Evolutionary conservation across 2,113 vertebrate genomes (phyloP).

Genomic region (Rhombomys opimus): DNA sequence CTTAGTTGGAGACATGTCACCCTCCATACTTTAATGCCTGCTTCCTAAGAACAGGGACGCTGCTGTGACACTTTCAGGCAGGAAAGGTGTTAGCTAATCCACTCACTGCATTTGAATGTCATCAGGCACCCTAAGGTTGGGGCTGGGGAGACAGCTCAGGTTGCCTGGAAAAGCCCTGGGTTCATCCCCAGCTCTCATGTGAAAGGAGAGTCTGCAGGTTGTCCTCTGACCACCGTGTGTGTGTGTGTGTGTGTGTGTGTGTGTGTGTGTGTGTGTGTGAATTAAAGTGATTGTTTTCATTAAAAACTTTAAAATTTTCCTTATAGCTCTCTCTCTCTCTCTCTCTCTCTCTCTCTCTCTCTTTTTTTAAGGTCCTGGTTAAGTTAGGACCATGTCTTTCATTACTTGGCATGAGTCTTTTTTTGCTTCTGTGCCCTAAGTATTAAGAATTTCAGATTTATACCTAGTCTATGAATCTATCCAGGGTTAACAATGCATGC

Average conservation of each 20-base stretch:
- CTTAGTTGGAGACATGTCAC: not conserved
- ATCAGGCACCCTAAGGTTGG: not conserved
- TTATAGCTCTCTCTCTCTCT: not conserved
- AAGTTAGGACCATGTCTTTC: slow-evolving; percentile 1
- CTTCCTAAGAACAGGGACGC: slow-evolving; percentile 28
- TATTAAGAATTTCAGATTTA: slow-evolving; percentile 20
- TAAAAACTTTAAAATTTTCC: not conserved
- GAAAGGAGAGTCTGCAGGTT: too few relatives aligned
- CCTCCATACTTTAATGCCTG: not conserved
- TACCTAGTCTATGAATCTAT: not conserved
- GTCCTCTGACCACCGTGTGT: too few relatives aligned
- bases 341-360: not conserved
- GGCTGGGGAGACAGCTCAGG: not conserved
- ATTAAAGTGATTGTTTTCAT: not conserved
- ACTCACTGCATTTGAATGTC: not conserved
- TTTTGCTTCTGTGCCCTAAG: slow-evolving; percentile 24
- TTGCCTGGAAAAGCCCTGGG: not conserved
- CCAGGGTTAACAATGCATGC: not conserved
- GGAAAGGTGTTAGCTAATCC: not conserved
- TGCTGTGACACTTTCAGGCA: not conserved
- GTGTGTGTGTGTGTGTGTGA: not conserved
- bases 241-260: not conserved
- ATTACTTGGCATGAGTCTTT: not conserved
- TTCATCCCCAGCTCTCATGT: not conserved
- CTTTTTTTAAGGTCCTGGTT: not conserved